A percentile compares a stretch with the other conserved stretches of the same genome.
phyloP scores from a whole-genome alignment of 37 sponge, comb jelly and placozoan genomes.

The Spongia lamella region DNA sequence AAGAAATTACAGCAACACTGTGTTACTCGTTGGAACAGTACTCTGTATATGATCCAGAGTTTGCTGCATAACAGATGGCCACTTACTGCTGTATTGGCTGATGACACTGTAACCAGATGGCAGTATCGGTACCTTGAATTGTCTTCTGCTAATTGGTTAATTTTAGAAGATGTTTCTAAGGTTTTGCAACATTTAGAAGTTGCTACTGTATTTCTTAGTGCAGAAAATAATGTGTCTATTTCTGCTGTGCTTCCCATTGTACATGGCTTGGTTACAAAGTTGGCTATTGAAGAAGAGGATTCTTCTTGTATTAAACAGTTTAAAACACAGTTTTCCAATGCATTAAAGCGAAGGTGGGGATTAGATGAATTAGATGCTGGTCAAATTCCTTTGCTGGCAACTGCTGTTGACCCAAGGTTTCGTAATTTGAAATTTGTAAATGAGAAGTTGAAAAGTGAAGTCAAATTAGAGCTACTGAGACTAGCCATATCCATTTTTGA shows the following conservation, averaged over 20 bases:
- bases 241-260: conserved; percentile 17
- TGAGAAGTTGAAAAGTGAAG: neutral
- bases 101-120: conserved; percentile 24
- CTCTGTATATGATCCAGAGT: conserved; percentile 6
- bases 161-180: conserved; percentile 10
- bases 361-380: neutral
- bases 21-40: conserved; percentile 23
- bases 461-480: neutral
- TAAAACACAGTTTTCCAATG: too few relatives aligned
- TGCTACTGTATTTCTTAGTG: conserved; percentile 22
- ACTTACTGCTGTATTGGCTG: conserved; percentile 19
- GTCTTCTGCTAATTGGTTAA: conserved; percentile 6
- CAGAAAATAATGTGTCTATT: conserved; percentile 7
- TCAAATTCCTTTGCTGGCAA: neutral
- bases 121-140: conserved; percentile 25
- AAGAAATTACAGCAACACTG: conserved; percentile 18
- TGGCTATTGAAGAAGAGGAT: neutral
- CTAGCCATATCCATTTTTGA: neutral
- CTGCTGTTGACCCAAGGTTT: neutral
- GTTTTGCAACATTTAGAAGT: conserved; percentile 17
- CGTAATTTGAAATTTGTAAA: neutral
- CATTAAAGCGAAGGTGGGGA: neutral
- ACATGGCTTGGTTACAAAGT: neutral
- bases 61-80: conserved; percentile 30
- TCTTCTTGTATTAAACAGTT: neutral